Evolutionary conservation across 2,797 vertebrate genomes (phyloP).

Genomic region (Somateria mollissima): DNA sequence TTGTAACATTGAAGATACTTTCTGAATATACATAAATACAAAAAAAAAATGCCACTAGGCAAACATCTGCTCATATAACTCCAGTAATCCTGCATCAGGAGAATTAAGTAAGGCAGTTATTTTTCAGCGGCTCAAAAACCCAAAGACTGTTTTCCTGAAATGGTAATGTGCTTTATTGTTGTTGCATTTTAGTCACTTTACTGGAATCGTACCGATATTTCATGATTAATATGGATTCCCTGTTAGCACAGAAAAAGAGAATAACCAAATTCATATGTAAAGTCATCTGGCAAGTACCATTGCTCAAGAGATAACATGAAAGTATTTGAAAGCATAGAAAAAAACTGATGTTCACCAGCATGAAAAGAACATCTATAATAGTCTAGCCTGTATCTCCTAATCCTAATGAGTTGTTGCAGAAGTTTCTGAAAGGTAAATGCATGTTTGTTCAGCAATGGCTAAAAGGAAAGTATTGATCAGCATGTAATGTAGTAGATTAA

Average conservation of each 20-base stretch:
- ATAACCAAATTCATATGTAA: neutral
- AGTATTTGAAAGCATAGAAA: neutral
- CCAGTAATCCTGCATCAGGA: neutral
- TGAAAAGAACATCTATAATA: neutral
- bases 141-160: neutral
- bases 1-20: neutral
- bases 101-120: neutral
- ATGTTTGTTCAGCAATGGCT: conserved; percentile 8
- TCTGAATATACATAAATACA: neutral
- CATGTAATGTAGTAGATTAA: neutral
- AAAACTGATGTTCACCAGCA: neutral
- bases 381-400: neutral
- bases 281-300: neutral
- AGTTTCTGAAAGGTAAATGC: conserved; percentile 27
- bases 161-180: neutral
- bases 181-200: neutral
- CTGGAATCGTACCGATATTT: neutral
- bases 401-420: neutral
- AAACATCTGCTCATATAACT: neutral
- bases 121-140: neutral
- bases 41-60: neutral
- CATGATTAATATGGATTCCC: neutral
- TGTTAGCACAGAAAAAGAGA: neutral
- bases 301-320: neutral
- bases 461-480: conserved; percentile 54